Percentiles rank a stretch among this genome's conserved stretches.
These are phyloP conservation scores for Epirrhoe tristata DNA, from an alignment of 2,888 invertebrate genomes.

Conservation along the genomic window DNA sequence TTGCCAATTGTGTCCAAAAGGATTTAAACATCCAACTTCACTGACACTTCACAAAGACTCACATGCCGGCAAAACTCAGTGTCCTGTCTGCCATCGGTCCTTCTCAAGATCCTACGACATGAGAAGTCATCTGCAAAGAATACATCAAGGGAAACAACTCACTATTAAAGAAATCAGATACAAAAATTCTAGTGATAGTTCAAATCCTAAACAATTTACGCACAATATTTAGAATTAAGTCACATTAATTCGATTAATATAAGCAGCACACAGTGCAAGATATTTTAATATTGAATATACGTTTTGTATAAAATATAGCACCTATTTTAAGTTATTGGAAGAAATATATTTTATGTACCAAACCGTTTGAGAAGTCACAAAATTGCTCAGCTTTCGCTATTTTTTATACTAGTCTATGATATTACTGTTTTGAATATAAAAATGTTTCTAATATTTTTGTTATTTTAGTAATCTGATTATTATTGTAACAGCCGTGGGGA, in stretches of 20 bases:
- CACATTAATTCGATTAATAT: constrained; percentile 9
- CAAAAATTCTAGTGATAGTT: constrained; percentile 71
- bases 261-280: constrained; percentile 31
- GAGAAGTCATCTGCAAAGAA: constrained; percentile 85
- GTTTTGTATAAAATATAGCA: constrained; percentile 45
- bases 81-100: constrained; percentile 86
- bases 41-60: constrained; percentile 87
- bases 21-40: constrained; percentile 87
- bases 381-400: constrained; percentile 82
- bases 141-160: constrained; percentile 84
- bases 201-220: constrained; percentile 73
- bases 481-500: no score
- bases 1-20: constrained; percentile 87
- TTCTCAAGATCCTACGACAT: constrained; percentile 87
- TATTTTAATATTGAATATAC: constrained; percentile 25
- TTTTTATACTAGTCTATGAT: constrained; percentile 82
- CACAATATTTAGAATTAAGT: constrained; percentile 69
- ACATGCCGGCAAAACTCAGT: constrained; percentile 87
- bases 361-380: constrained; percentile 63
- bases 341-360: constrained; percentile 35
- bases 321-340: constrained; percentile 49
- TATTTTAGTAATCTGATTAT: constrained; percentile 40
- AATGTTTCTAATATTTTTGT: constrained; percentile 64
- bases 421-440: constrained; percentile 72
- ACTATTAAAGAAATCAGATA: constrained; percentile 82